A percentile compares a stretch with the other conserved stretches of the same genome.
Conservation (phyloP, 2,888 invertebrate genomes). For the Timema cristinae region DNA sequence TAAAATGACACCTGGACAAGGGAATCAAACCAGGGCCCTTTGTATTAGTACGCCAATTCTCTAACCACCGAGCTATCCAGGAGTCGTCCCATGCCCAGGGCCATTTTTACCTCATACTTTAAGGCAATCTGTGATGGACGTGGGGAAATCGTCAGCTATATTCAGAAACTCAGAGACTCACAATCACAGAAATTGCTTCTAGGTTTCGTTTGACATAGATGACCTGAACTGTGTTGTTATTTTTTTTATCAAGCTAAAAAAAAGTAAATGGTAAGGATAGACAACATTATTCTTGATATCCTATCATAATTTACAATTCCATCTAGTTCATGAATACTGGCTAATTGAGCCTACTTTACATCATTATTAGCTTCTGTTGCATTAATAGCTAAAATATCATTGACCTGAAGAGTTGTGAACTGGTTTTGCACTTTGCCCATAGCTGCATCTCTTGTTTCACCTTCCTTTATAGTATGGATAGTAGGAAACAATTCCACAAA, state of each 20-base stretch:
- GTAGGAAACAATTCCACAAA: constrained; percentile 3
- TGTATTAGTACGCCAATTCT: too few relatives aligned
- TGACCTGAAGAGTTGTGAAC: constrained; percentile 9
- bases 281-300: too few relatives aligned
- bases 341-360: background rate
- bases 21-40: too few relatives aligned
- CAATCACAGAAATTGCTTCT: constrained; percentile 9
- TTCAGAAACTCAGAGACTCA: too few relatives aligned
- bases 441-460: constrained; percentile 2
- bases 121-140: too few relatives aligned
- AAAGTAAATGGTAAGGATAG: background rate
- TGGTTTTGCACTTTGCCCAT: background rate
- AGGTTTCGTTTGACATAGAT: constrained; percentile 1
- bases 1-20: too few relatives aligned
- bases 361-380: background rate
- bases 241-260: background rate
- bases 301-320: too few relatives aligned
- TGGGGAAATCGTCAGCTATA: too few relatives aligned
- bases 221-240: background rate
- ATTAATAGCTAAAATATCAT: background rate
- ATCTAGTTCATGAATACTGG: too few relatives aligned
- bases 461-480: background rate
- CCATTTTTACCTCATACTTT: too few relatives aligned
- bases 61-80: too few relatives aligned
- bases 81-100: too few relatives aligned